Evolutionary conservation across 1,140 invertebrate species (phyloP), one percentile per base, ranked within the genome.

Genomic region (Ceratitis capitata): DNA sequence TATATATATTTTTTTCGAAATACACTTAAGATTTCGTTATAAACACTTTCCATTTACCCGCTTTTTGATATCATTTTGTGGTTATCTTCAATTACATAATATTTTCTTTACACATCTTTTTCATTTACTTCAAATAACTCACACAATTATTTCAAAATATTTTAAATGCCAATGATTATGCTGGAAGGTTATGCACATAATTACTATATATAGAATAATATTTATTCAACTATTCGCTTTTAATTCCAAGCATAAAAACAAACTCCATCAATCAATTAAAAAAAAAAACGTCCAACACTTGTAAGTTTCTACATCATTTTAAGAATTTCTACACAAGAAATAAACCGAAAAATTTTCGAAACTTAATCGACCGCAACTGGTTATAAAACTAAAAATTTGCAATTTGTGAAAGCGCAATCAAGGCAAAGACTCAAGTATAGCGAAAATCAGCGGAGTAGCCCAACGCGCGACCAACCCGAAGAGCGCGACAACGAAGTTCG

Each of bases 351-450:
- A 78, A 26, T 78, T 74, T 78, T 45, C 39, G 19, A 78, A 78
- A 78, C 69, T 78, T 78, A 78, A 78, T 78, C 69, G 69, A 78
- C 69, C 69, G 69, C 69, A 78, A 78, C 39, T 42, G 69, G 39
- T 19, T 26, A 19, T 78, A 78, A 78, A 78, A 78, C 69, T 78
- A 39, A 78, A 39, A 78, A 78, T 78, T 78, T 78, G 35, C 39
- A 10, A 39, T 26, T 26, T 45, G 69, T 42, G 19, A 47, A 78
- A 78, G 42, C 69, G 69, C 69, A n/a, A 78, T 45, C 39, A 45
- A 45, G 42, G 39, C 69, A 78, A 78, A 45, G 19, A 19, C 42
- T 19, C 51, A 45, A 19, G 39, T 32, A 69, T 32, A 19, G 16
- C 51, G n/a, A 53, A 19, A n/a, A n/a, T n/a, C n/a, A n/a, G 51